These are phyloP conservation scores for Galeopsomyia nigrocyanea DNA, from an alignment of 2,888 invertebrate genomes.

Conservation along the genomic window DNA sequence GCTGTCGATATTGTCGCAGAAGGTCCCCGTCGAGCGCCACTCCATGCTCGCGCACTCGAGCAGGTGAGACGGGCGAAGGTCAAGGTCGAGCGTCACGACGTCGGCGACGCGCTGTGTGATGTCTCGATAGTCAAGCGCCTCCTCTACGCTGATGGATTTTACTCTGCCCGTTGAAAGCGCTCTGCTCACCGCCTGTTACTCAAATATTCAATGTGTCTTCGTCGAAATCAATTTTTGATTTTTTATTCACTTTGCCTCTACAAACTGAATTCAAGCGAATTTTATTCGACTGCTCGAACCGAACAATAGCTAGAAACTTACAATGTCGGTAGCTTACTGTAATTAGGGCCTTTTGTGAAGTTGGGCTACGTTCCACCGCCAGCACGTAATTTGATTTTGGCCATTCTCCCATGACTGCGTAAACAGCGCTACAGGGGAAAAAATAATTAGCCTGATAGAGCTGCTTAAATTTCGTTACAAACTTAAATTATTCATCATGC, in stretches of 20 bases:
- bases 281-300: background rate
- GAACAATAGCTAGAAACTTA: background rate
- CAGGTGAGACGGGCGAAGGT: constrained; percentile 74
- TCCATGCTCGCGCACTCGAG: constrained; percentile 68
- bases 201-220: background rate
- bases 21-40: constrained; percentile 72
- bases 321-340: constrained; percentile 63
- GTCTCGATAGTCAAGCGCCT: constrained; percentile 73
- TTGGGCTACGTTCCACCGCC: constrained; percentile 75
- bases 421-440: constrained; percentile 68
- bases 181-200: constrained; percentile 69
- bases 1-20: constrained; percentile 70
- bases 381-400: constrained; percentile 75
- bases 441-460: too few species aligned
- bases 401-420: constrained; percentile 70
- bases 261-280: background rate
- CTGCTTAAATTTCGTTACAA: too few species aligned
- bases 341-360: constrained; percentile 72
- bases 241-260: too few species aligned
- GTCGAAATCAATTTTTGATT: background rate
- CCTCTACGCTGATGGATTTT: constrained; percentile 72
- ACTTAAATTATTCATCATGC: too few species aligned
- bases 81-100: constrained; percentile 72
- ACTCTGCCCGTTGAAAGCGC: constrained; percentile 72
- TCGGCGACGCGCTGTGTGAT: constrained; percentile 73